Evolutionary conservation across 2,888 invertebrate genomes (phyloP).

Genomic region (Coleophora deauratella): DNA sequence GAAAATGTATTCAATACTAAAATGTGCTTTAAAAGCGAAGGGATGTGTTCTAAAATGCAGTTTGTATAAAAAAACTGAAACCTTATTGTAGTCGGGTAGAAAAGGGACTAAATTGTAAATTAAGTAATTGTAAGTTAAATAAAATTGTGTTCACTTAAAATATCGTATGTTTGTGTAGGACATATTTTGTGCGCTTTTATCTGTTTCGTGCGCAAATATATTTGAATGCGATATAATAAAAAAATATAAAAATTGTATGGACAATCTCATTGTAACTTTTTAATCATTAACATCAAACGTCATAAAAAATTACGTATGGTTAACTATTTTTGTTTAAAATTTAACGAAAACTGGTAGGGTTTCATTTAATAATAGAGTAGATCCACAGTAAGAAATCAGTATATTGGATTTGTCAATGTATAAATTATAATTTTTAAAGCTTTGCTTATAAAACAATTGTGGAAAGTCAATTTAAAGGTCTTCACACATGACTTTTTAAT

Average conservation of each 20-base stretch:
- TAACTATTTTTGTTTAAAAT: no score
- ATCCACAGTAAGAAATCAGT: constrained; percentile 14
- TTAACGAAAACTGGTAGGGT: no score
- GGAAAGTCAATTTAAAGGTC: constrained; percentile 3
- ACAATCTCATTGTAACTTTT: not conserved
- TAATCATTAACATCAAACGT: no score
- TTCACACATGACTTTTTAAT: not conserved
- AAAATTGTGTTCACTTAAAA: constrained; percentile 1
- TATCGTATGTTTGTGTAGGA: not conserved
- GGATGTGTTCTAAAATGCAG: no score
- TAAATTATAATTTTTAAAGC: constrained; percentile 22
- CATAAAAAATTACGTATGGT: not conserved
- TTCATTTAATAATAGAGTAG: not conserved
- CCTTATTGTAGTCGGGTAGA: no score
- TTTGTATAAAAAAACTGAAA: no score
- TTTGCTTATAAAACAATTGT: constrained; percentile 6
- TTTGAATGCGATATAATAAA: not conserved
- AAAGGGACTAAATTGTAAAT: no score
- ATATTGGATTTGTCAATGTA: constrained; percentile 45
- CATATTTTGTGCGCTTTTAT: not conserved
- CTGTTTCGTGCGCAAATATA: not conserved
- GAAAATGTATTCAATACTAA: no score
- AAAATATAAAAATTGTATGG: no score
- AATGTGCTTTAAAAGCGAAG: no score
- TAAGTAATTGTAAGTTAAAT: not conserved